Percentiles rank a stretch among this genome's conserved stretches.
phyloP scores from a whole-genome alignment of 2,113 vertebrate species.

The Typhlomys cinereus region DNA sequence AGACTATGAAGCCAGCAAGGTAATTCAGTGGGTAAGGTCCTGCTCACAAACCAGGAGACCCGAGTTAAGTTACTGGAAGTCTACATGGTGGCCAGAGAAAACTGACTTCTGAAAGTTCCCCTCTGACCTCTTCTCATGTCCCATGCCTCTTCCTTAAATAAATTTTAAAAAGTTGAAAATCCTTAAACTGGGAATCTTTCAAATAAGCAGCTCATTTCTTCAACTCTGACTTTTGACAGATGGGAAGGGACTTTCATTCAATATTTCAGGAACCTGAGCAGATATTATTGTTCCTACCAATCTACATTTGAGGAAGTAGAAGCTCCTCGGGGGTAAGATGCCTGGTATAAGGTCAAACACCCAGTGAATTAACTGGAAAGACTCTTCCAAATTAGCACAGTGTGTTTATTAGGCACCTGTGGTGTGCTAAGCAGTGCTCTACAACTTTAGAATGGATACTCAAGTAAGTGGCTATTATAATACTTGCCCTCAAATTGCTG shows the following conservation, averaged over 20 bases:
- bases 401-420: background rate
- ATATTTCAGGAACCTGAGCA: background rate
- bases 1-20: no score
- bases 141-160: no score
- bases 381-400: background rate
- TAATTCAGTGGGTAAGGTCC: no score
- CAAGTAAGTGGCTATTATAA: background rate
- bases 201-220: slow-evolving; percentile 47
- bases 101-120: no score
- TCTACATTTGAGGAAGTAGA: background rate
- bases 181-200: no score
- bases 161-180: no score
- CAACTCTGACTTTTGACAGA: background rate
- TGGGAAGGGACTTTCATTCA: background rate
- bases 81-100: no score
- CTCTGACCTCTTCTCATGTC: no score
- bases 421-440: background rate
- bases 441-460: no score
- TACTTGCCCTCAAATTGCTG: background rate
- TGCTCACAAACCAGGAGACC: no score
- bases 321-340: slow-evolving; percentile 16
- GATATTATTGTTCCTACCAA: background rate
- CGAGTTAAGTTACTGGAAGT: no score
- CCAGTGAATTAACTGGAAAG: background rate
- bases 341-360: slow-evolving; percentile 9